A percentile compares a stretch with the other conserved stretches of the same genome.
Conservation (phyloP, 1,140 invertebrate species). For the Ptiloglossa arizonensis region DNA sequence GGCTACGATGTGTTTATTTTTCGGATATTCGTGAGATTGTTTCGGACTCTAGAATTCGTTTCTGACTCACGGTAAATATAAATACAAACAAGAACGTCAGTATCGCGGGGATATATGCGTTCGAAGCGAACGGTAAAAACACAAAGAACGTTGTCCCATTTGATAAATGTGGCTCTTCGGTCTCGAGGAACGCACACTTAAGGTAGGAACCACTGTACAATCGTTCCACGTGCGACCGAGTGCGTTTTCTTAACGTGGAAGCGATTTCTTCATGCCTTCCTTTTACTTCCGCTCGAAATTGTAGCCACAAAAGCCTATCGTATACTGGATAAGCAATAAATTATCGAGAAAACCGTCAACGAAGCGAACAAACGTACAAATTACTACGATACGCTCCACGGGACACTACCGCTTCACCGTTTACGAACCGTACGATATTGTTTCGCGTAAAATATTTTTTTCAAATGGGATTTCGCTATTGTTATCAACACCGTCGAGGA, state of each 20-base stretch:
- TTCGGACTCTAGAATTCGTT: too few relatives aligned
- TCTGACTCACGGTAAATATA: too few relatives aligned
- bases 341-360: too few relatives aligned
- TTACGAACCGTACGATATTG: neutral
- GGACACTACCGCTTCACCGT: neutral
- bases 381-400: neutral
- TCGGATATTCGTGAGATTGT: too few relatives aligned
- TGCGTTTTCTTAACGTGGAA: neutral
- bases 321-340: neutral
- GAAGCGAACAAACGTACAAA: neutral
- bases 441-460: neutral
- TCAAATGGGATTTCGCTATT: slow-evolving; percentile 19
- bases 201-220: too few relatives aligned
- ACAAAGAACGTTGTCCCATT: too few relatives aligned
- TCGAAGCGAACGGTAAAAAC: too few relatives aligned
- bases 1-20: too few relatives aligned
- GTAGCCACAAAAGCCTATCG: neutral
- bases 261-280: neutral
- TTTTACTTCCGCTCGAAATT: neutral
- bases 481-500: slow-evolving; percentile 15
- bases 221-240: neutral
- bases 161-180: too few relatives aligned
- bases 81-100: too few relatives aligned
- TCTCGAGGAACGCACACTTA: too few relatives aligned
- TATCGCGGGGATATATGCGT: too few relatives aligned